Base-by-base conservation (phyloP, 1,140 invertebrate species). In the Callitettix versicolor region DNA sequence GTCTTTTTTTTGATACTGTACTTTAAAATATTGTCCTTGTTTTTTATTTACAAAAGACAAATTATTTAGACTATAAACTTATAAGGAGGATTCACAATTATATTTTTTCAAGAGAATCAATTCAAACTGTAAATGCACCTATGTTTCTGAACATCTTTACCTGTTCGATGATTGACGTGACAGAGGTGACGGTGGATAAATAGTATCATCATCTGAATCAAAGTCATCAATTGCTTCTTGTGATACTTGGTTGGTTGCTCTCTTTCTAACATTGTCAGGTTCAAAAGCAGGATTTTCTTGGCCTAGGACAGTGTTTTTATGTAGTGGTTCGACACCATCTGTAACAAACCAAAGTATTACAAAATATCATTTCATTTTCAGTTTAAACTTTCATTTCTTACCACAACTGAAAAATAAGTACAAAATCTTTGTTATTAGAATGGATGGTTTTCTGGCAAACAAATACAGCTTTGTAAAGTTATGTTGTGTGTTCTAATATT, bases 131-230 rank as follows among this genome's bases (percentile, higher is more conserved):
- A n/a, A n/a, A n/a, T n/a, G n/a, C n/a, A n/a, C n/a, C n/a, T n/a
- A n/a, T n/a, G n/a, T n/a, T n/a, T n/a, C n/a, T n/a, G n/a, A n/a
- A n/a, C n/a, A n/a, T n/a, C n/a, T 12, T 30, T 21, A 51, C 48
- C 48, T 51, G 12, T 33, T 21, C 17, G 20, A 20, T n/a, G 21
- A 15, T 20, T 30, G 48, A 15, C 48, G 15, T 3, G 48, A 12
- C 3, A 51, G n/a, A 2, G 46, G 46, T 11, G 48, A 26, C 7
- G 48, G 48, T 7, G 48, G 48, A 17, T 38, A 51, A n/a, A 51
- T 51, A 7, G 48, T 51, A 9, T 51, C 48, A 38, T 51, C 48
- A 15, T 51, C 48, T 14, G 48, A 51, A 20, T 51, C 48, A 38
- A 51, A 51, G 24, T 51, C 48, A 51, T 51, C 48, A n/a, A 17